Percentiles rank a stretch among this genome's conserved stretches.
phyloP scores from a whole-genome alignment of 2,888 invertebrate species.

The Dorcus hopei region DNA sequence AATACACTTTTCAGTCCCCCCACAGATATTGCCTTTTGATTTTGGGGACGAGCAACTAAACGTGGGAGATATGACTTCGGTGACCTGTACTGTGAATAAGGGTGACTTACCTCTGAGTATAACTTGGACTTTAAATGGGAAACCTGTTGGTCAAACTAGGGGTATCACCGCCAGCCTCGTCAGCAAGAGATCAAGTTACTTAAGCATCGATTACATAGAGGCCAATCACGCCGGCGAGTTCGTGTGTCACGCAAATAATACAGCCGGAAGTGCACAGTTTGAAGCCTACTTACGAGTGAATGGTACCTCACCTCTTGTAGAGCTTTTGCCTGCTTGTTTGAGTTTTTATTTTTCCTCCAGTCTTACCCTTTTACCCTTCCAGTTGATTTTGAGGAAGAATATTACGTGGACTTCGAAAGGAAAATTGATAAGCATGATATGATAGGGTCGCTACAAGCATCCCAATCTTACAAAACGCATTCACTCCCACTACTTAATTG shows the following conservation, averaged over 20 bases:
- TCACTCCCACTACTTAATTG: conserved; percentile 3
- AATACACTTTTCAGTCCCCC: conserved; percentile 60
- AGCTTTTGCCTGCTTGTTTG: conserved; percentile 40
- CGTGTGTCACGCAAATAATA: conserved; percentile 68
- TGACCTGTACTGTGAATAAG: conserved; percentile 66
- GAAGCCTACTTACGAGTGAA: conserved; percentile 68
- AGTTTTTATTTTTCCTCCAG: too few species aligned
- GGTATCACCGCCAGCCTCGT: conserved; percentile 25
- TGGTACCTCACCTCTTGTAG: conserved; percentile 52
- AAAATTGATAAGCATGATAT: not conserved
- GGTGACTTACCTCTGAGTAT: conserved; percentile 72
- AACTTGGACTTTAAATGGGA: conserved; percentile 53
- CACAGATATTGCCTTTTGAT: conserved; percentile 73
- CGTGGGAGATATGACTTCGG: conserved; percentile 37
- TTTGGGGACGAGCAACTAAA: conserved; percentile 67
- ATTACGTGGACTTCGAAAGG: not conserved
- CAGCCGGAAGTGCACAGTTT: conserved; percentile 64
- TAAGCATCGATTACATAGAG: conserved; percentile 54
- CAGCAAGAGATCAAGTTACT: conserved; percentile 2
- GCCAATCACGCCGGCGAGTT: conserved; percentile 62
- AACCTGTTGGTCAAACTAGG: conserved; percentile 43
- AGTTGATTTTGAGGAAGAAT: not conserved
- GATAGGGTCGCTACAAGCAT: too few species aligned
- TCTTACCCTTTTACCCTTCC: not conserved
- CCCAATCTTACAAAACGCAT: not conserved